Percentiles rank a stretch among this genome's conserved stretches.
Conservation (phyloP, 2,797 vertebrate genomes). For the Pangasius krempfi region DNA sequence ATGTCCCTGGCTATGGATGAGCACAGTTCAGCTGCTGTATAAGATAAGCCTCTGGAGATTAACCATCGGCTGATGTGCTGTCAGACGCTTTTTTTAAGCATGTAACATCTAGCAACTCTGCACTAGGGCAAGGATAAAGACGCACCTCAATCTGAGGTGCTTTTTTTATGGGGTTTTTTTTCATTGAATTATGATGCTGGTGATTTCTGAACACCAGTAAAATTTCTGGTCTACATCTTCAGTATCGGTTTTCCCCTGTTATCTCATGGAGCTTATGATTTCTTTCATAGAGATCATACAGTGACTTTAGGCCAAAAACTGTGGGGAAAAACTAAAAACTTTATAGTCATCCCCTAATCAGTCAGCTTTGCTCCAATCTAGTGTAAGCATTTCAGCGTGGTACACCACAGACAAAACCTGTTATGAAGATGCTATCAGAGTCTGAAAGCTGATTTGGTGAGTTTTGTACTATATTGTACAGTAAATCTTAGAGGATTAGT, state of each 20-base stretch:
- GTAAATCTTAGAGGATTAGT: neutral
- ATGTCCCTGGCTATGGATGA: neutral
- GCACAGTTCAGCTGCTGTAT: conserved; percentile 8
- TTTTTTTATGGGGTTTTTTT: neutral
- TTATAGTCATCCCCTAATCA: neutral
- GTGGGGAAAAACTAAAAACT: neutral
- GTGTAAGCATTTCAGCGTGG: neutral
- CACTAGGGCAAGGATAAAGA: neutral
- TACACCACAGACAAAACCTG: neutral
- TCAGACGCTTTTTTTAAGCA: neutral
- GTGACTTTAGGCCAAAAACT: neutral
- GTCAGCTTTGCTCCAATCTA: neutral
- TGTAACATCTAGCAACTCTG: neutral
- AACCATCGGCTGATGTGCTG: neutral
- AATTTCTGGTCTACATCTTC: no score
- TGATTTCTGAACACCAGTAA: no score
- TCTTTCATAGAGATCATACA: neutral
- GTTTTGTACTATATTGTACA: neutral
- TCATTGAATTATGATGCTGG: neutral
- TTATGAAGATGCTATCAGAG: neutral
- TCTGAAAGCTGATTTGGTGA: neutral
- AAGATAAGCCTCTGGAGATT: conserved; percentile 23
- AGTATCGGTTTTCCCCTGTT: neutral
- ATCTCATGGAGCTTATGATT: neutral
- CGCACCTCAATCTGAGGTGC: neutral